These are phyloP conservation scores for Monodelphis domestica DNA, from an alignment of 2,797 vertebrate species.

Conservation along the genomic window DNA sequence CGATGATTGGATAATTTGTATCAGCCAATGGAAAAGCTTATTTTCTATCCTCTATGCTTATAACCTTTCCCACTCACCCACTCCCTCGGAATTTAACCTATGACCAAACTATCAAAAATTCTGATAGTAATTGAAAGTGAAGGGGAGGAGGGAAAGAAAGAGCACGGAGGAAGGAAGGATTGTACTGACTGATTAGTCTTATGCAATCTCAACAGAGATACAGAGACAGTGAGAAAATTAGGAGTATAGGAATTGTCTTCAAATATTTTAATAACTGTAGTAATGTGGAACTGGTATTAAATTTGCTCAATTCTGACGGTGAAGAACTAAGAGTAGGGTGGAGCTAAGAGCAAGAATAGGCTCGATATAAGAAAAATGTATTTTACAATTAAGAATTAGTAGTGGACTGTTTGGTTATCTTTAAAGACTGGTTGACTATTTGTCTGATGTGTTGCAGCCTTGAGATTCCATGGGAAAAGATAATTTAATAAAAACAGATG, in stretches of 20 bases:
- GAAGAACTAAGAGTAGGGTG: too few species aligned
- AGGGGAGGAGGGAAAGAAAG: not conserved
- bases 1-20: constrained; percentile 12
- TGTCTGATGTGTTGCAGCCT: too few species aligned
- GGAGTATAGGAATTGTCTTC: not conserved
- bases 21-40: constrained; percentile 68
- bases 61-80: not conserved
- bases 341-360: too few species aligned
- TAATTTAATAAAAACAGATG: too few species aligned
- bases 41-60: not conserved
- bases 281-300: too few species aligned
- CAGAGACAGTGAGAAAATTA: not conserved
- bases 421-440: too few species aligned
- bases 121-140: not conserved
- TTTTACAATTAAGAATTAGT: too few species aligned
- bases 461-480: too few species aligned
- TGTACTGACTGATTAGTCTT: not conserved
- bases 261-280: too few species aligned
- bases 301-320: too few species aligned
- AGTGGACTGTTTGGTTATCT: too few species aligned
- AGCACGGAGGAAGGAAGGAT: not conserved
- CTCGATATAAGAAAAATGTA: too few species aligned
- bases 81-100: not conserved
- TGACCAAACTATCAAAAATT: not conserved
- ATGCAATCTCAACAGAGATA: not conserved